These are phyloP conservation scores for Geopemphigus sp. DNA, from an alignment of 1,140 invertebrate species.

Conservation along the genomic window DNA sequence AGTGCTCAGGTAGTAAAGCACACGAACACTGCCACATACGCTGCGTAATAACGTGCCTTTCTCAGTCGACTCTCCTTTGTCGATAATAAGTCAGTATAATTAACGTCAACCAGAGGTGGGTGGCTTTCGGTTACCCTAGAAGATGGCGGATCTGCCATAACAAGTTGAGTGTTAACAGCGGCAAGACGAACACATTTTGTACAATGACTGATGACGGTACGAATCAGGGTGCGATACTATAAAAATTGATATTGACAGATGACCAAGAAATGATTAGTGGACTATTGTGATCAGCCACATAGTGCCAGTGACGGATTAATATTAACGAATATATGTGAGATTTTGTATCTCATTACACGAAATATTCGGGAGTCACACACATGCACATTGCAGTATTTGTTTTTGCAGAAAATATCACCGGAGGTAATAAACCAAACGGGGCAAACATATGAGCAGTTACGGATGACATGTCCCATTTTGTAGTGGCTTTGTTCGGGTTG, in stretches of 20 bases:
- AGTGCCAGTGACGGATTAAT: not conserved
- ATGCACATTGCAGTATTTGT: too few relatives aligned
- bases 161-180: not conserved
- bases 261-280: not conserved
- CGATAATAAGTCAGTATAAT: conserved; percentile 56
- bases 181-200: not conserved
- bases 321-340: not conserved
- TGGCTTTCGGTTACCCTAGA: conserved; percentile 52
- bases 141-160: conserved; percentile 55
- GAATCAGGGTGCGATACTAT: not conserved
- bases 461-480: too few relatives aligned
- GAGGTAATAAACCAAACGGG: too few relatives aligned
- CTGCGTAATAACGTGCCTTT: conserved; percentile 54
- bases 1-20: conserved; percentile 56
- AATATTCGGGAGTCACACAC: too few relatives aligned
- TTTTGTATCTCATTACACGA: too few relatives aligned
- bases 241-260: not conserved
- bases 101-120: conserved; percentile 55
- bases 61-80: conserved; percentile 53
- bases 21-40: conserved; percentile 57
- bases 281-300: not conserved
- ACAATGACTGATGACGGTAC: not conserved
- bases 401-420: too few relatives aligned
- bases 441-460: too few relatives aligned
- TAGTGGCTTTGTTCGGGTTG: too few relatives aligned